Conservation (phyloP, 1,140 invertebrate genomes). For the Lordiphosa collinella region DNA sequence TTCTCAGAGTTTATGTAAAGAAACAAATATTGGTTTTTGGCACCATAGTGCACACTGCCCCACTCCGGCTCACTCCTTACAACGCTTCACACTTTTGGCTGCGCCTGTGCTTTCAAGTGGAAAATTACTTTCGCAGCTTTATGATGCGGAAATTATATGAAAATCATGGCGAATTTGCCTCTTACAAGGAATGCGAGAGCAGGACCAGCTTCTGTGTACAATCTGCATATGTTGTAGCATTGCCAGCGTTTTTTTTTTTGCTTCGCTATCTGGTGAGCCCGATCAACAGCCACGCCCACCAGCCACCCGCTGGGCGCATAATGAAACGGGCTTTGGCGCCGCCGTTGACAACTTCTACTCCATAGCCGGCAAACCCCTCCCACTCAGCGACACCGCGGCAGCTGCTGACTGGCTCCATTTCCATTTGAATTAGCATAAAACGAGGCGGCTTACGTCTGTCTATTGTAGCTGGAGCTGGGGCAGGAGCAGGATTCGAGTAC, state of each 20-base stretch:
- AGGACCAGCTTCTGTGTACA: constrained; percentile 29
- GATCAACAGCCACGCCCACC: constrained; percentile 52
- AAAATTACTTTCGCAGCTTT: constrained; percentile 80
- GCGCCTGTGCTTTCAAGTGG: constrained; percentile 76
- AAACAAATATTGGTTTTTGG: background rate
- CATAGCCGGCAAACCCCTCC: constrained; percentile 17
- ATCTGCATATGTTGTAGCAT: constrained; percentile 57
- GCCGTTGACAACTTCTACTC: constrained; percentile 44
- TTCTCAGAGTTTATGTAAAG: too few relatives aligned
- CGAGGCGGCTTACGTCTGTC: constrained; percentile 75
- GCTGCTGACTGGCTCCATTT: constrained; percentile 76
- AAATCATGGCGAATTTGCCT: constrained; percentile 78
- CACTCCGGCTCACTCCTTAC: background rate
- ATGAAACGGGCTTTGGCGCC: constrained; percentile 55
- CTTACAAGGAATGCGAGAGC: constrained; percentile 60
- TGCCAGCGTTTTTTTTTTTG: constrained; percentile 5
- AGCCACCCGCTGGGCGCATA: constrained; percentile 40
- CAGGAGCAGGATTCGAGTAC: constrained; percentile 22
- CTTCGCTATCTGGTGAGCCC: constrained; percentile 54
- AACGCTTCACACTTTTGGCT: constrained; percentile 48
- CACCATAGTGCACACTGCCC: constrained; percentile 7
- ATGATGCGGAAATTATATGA: constrained; percentile 80
- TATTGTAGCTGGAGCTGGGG: constrained; percentile 41
- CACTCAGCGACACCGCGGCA: constrained; percentile 21
- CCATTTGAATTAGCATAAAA: constrained; percentile 77